Base-by-base conservation (phyloP, 1,140 invertebrate species). In the Lerema accius region DNA sequence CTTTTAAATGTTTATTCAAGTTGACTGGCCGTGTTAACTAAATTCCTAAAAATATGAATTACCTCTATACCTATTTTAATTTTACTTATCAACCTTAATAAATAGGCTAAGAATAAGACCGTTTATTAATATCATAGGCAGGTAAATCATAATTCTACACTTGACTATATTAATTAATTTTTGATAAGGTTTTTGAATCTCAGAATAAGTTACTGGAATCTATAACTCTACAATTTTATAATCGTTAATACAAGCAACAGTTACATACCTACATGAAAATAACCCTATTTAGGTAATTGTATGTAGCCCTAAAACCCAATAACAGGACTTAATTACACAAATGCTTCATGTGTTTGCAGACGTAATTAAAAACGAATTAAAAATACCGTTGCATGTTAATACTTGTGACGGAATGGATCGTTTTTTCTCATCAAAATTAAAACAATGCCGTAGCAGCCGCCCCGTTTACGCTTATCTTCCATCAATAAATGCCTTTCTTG, bases 401-500 rank as follows among this genome's bases (percentile, higher is more conserved):
- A 73, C 73, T 60, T 65, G 64, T 62, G 69, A 62, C 63, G 63
- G 61, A 76, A 76, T 66, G 66, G 67, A 80, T 78, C 69, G 55
- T 71, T 80, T 84, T 80, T 78, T 85, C 79, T 76, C 82, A 84
- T 80, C 67, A 61, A 65, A 67, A 78, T 83, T 76, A 80, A 84
- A 83, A 86, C 83, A 86, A 87, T 89, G 84, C 73, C 76, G 75
- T 78, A 73, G 76, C 81, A 75, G 79, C 84, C 81, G 81, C 71
- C 50, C 70, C 71, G 68, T 76, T 74, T 73, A 67, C 67, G 67
- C 68, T 84, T 82, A 85, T 86, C 81, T 76, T 46, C 4, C 55
- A 84, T 85, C 82, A 73, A 80, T 79, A 83, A 84, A 85, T 81
- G 71, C 76, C 78, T 85, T 84, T 82, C 78, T 83, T 76, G 67